A percentile compares a stretch with the other conserved stretches of the same genome.
Evolutionary conservation across 2,797 vertebrate species (phyloP).

Genomic region (Schizothorax lantsangensis): DNA sequence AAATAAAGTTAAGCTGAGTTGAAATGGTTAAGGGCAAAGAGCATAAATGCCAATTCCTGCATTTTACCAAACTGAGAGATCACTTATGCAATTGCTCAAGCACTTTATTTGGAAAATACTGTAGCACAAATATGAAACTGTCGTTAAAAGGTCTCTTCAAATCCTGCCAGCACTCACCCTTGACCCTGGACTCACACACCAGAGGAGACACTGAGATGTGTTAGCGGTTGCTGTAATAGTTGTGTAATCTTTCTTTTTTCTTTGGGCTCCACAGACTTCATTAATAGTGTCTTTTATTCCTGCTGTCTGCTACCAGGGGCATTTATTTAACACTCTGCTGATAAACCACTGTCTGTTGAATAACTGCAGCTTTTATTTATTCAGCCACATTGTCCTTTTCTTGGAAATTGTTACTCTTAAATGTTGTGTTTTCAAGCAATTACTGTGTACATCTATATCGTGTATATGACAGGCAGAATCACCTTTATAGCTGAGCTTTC

Average conservation of each 20-base stretch:
- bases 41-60: constrained; percentile 5
- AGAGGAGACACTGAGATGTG: background rate
- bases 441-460: constrained; percentile 61
- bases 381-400: constrained; percentile 62
- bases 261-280: constrained; percentile 30
- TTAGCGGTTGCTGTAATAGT: constrained; percentile 4
- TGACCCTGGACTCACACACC: background rate
- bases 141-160: constrained; percentile 6
- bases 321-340: constrained; percentile 50
- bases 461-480: constrained; percentile 59
- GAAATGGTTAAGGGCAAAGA: constrained; percentile 24
- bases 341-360: constrained; percentile 60
- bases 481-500: constrained; percentile 49
- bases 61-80: constrained; percentile 23
- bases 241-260: constrained; percentile 15
- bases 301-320: background rate
- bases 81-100: constrained; percentile 1
- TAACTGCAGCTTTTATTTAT: constrained; percentile 67
- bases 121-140: background rate
- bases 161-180: background rate
- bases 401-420: constrained; percentile 60
- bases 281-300: constrained; percentile 48
- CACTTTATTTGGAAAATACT: background rate
- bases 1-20: constrained; percentile 13
- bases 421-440: constrained; percentile 66